Evolutionary conservation across 2,797 vertebrate species (phyloP).

Genomic region (Eleutherodactylus coqui): DNA sequence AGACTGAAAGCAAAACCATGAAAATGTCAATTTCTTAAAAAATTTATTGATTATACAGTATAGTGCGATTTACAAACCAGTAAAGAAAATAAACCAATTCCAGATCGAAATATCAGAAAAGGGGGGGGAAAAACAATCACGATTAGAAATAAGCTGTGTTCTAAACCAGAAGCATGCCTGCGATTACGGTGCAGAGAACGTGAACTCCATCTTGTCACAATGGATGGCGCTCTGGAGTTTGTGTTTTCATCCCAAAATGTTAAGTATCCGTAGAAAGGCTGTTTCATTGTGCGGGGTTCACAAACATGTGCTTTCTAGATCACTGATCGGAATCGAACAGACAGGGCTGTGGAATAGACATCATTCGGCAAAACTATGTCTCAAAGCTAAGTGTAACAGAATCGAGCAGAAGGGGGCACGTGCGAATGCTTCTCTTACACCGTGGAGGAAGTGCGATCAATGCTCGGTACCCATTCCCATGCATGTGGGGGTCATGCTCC

Average conservation of each 20-base stretch:
- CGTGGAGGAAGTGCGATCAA: not conserved
- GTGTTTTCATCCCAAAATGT: not conserved
- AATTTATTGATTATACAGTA: slow-evolving; percentile 59
- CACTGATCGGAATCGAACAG: not conserved
- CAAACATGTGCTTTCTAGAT: slow-evolving; percentile 23
- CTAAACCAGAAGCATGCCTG: slow-evolving; percentile 14
- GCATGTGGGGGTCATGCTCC: not conserved
- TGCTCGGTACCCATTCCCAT: not conserved
- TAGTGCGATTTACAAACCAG: slow-evolving; percentile 51
- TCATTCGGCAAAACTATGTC: not conserved
- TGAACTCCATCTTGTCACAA: not conserved
- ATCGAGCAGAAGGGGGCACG: not conserved
- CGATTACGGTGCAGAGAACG: not conserved
- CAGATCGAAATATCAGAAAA: slow-evolving; percentile 8
- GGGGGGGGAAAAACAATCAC: slow-evolving; percentile 7
- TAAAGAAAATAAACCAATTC: slow-evolving; percentile 43
- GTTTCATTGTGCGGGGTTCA: slow-evolving; percentile 11
- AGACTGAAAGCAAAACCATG: not conserved
- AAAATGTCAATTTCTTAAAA: not conserved
- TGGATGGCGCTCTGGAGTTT: not conserved
- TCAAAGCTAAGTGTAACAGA: not conserved
- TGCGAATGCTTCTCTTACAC: not conserved
- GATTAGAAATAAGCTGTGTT: not conserved
- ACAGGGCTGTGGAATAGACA: not conserved
- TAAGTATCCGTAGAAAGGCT: not conserved